Evolutionary conservation across 2,797 vertebrate species (phyloP).

Genomic region (Pangasius krempfi): DNA sequence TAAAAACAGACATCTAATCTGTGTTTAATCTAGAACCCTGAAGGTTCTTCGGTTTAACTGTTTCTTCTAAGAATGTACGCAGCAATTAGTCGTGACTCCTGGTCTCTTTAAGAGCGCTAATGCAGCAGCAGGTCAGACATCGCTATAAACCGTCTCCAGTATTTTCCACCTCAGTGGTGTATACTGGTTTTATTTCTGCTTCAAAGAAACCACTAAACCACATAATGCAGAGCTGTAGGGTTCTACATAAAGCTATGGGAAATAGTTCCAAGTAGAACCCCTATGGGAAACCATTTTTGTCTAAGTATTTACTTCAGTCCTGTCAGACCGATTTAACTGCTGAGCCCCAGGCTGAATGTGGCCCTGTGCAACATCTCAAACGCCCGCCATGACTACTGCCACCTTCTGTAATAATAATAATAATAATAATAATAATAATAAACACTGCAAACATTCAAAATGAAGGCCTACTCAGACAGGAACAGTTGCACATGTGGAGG

Average conservation of each 20-base stretch:
- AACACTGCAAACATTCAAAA: too few relatives aligned
- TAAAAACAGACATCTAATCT: neutral
- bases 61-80: neutral
- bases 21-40: too few relatives aligned
- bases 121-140: neutral
- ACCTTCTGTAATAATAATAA: neutral
- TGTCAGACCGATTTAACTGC: neutral
- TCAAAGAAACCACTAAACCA: neutral
- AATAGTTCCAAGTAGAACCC: neutral
- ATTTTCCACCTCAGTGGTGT: neutral
- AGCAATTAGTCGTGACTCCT: neutral
- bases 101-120: neutral
- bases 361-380: neutral
- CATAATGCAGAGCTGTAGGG: neutral
- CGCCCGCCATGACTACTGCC: neutral
- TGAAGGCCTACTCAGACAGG: too few relatives aligned
- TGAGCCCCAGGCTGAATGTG: neutral
- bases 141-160: neutral
- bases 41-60: neutral
- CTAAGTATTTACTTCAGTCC: neutral
- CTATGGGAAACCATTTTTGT: neutral
- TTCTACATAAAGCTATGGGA: neutral
- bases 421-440: neutral
- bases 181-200: neutral
- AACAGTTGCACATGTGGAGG: neutral